Evolutionary conservation across 1,140 invertebrate species (phyloP), one percentile per base, ranked within the genome.

Genomic region (Lepidurus packardi): DNA sequence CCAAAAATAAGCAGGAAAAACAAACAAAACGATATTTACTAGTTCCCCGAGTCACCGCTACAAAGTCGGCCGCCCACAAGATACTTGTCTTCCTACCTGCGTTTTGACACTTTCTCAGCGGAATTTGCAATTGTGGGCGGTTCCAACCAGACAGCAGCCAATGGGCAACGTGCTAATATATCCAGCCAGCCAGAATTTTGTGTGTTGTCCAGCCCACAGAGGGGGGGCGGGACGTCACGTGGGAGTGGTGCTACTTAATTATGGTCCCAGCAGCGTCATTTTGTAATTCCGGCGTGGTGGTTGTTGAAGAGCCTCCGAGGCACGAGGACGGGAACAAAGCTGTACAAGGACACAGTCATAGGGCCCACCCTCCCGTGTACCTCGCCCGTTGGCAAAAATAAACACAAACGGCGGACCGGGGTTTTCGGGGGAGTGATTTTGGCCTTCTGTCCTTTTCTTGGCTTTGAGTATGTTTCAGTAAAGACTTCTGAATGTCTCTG

Each of bases 11-110:
- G n/a, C 6, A 65, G 21, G 21, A 65, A 65, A 65, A 9, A n/a
- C 13, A 74, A 78, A 78, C 43, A 44, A 43, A 65, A 43, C 44
- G 41, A 74, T 65, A 73, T 74, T 74, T 74, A 74, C n/a, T 21
- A 65, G 3, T 21, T 44, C 75, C 75, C 43, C 45, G 75, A 65
- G 53, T 65, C 53, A 21, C 53, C 53, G 53, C 53, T 65, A 65
- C 53, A 65, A 65, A 65, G 53, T 65, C 53, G 53, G 53, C 53
- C 53, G 53, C 53, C 53, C 53, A 65, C 53, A 65, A 65, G 6
- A 65, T 11, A 65, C 53, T 65, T 65, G 53, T 3, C 21, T 65
- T 65, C 53, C 53, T 65, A 65, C 53, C 53, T 65, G 53, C 53
- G n/a, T 65, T 65, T 21, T 7, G 21, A 13, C 7, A 13, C 21